A percentile compares a stretch with the other conserved stretches of the same genome.
Conservation (phyloP, 2,888 invertebrate genomes). For the Andrena flavipes region DNA sequence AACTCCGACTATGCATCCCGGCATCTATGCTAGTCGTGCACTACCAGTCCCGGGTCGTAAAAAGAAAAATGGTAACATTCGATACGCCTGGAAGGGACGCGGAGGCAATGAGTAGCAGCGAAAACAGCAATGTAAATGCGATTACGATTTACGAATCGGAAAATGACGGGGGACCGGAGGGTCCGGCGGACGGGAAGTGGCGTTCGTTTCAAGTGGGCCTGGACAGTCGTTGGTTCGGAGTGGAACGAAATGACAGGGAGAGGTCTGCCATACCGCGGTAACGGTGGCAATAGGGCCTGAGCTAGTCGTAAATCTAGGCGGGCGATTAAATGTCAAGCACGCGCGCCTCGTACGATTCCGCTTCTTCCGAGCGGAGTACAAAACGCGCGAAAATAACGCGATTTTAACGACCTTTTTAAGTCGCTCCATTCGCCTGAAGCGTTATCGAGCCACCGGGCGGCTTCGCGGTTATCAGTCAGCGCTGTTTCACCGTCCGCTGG, state of each 20-base stretch:
- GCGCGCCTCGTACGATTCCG: conserved; percentile 72
- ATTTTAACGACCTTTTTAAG: conserved; percentile 80
- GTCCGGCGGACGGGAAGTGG: conserved; percentile 47
- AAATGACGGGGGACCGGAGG: conserved; percentile 6
- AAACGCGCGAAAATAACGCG: conserved; percentile 80
- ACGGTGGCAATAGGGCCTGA: conserved; percentile 70
- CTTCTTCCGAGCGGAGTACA: conserved; percentile 52
- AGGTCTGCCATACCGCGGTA: conserved; percentile 65
- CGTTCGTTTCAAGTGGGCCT: conserved; percentile 73
- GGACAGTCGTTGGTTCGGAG: conserved; percentile 69
- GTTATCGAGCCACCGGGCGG: conserved; percentile 70
- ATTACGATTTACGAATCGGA: conserved; percentile 37
- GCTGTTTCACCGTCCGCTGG: conserved; percentile 32
- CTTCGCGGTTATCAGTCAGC: conserved; percentile 46
- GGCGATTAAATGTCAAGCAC: conserved; percentile 83
- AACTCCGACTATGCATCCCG: conserved; percentile 20
- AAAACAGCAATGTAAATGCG: not conserved
- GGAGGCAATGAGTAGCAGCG: not conserved
- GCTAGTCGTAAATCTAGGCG: conserved; percentile 81
- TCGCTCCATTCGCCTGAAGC: conserved; percentile 76
- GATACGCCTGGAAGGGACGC: not conserved
- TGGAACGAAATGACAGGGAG: conserved; percentile 51
- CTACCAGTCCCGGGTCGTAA: conserved; percentile 7
- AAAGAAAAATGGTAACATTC: not conserved
- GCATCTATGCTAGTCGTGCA: conserved; percentile 11